These are phyloP conservation scores for Anastrepha ludens DNA, from an alignment of 1,140 invertebrate genomes.

Conservation along the genomic window DNA sequence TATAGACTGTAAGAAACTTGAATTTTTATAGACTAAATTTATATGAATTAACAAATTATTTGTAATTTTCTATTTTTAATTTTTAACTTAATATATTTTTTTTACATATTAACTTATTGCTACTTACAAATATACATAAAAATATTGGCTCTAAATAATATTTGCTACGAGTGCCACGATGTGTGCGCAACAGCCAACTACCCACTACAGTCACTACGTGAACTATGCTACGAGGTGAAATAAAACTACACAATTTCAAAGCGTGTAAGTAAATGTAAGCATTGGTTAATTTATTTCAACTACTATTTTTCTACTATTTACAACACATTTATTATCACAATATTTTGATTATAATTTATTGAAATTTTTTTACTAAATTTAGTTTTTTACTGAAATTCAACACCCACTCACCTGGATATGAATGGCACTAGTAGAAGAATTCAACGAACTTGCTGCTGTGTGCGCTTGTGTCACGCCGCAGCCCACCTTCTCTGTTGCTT, in stretches of 20 bases:
- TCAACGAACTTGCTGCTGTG: constrained; percentile 58
- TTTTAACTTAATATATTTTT: no score
- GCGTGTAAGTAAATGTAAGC: background rate
- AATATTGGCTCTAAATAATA: no score
- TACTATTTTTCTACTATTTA: background rate
- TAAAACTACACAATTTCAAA: constrained; percentile 6
- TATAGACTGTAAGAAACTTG: no score
- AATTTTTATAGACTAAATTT: no score
- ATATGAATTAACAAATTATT: no score
- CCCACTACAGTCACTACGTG: background rate
- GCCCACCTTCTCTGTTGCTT: background rate
- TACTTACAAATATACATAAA: no score
- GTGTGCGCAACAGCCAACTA: background rate
- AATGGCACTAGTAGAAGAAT: constrained; percentile 74
- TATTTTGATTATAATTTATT: background rate
- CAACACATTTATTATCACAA: background rate
- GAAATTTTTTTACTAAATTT: no score
- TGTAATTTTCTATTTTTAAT: no score
- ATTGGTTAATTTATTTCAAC: constrained; percentile 27
- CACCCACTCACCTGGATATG: constrained; percentile 70
- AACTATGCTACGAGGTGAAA: background rate
- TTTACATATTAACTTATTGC: no score
- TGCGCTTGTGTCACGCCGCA: background rate
- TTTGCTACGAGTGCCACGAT: no score
- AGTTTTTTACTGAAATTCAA: background rate